Evolutionary conservation across 2,113 vertebrate genomes (phyloP), one percentile per base, ranked within the genome.

Genomic region (Clinocottus analis): DNA sequence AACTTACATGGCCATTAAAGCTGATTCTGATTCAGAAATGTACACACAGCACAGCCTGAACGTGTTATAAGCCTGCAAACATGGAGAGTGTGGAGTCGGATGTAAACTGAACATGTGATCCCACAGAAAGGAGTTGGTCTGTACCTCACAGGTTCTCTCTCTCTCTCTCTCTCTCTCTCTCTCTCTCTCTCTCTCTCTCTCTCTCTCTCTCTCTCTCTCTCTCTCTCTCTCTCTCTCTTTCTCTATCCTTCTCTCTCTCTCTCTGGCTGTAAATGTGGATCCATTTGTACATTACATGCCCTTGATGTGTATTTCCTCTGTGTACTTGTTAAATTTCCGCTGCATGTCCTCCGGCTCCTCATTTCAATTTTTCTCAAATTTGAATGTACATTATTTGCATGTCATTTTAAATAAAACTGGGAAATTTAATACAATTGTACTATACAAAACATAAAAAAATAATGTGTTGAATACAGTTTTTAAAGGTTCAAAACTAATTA

Each of bases 91-190:
- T 61, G 76, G 79, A 72, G 1, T 83, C 72, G 73, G 78, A 71
- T 77, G 71, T 45, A 68, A 73, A 29, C 45, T 70, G 85, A 80
- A 55, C 81, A 79, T 6, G 64, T 82, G 68, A 82, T 11, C 25
- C 16, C 1, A 29, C 72, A 63, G 66, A 39, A 16, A 73, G 27
- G 6, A 37, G 70, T 62, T 12, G 25, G 72, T 78, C 31, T 66
- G 65, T 29, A 72, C 75, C 60, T 56, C 58, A 51, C 5, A 51
- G n/a, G 0, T 23, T 43, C 33, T 65, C 37, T 53, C 63, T 68
- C 21, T 47, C 58, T 66, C 41, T 41, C 43, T 51, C 3, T 47
- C 45, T 47, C 16, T 43, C 33, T 64, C 35, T 51, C 62, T 67
- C 16, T 41, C 56, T 65, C 41, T 49, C 2, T 12, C 39, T 41